A percentile compares a stretch with the other conserved stretches of the same genome.
Conservation (phyloP, 1,140 invertebrate genomes). For the Diachasma alloeum region DNA sequence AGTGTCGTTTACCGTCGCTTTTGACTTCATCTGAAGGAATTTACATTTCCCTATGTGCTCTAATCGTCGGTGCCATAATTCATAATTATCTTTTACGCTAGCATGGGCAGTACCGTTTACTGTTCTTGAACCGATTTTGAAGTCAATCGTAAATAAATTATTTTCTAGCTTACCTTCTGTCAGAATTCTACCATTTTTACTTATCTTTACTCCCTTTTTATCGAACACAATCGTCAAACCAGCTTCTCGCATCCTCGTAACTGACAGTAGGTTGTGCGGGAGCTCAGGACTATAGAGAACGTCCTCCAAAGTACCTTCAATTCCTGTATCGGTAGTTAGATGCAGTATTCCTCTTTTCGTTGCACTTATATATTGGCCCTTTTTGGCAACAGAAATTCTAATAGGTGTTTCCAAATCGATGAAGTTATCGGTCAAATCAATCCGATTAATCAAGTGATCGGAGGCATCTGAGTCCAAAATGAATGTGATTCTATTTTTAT, state of each 20-base stretch:
- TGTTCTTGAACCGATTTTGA: too few relatives aligned
- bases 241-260: too few relatives aligned
- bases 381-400: slow-evolving; percentile 39
- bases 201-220: too few relatives aligned
- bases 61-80: too few relatives aligned
- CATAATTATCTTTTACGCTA: too few relatives aligned
- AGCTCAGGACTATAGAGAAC: background rate
- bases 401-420: too few relatives aligned
- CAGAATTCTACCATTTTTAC: too few relatives aligned
- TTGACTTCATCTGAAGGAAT: background rate
- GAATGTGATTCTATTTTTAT: slow-evolving; percentile 13
- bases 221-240: too few relatives aligned
- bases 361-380: slow-evolving; percentile 36
- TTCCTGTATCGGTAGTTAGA: slow-evolving; percentile 27
- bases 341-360: slow-evolving; percentile 37
- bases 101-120: too few relatives aligned
- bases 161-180: too few relatives aligned
- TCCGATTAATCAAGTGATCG: slow-evolving; percentile 43
- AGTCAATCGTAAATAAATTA: too few relatives aligned
- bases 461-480: slow-evolving; percentile 18
- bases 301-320: slow-evolving; percentile 31
- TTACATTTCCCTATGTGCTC: slow-evolving; percentile 33
- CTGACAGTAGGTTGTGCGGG: background rate
- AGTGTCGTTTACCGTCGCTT: background rate
- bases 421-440: slow-evolving; percentile 37